Conservation (phyloP, 2,113 vertebrate species). For the Takifugu bimaculatus region DNA sequence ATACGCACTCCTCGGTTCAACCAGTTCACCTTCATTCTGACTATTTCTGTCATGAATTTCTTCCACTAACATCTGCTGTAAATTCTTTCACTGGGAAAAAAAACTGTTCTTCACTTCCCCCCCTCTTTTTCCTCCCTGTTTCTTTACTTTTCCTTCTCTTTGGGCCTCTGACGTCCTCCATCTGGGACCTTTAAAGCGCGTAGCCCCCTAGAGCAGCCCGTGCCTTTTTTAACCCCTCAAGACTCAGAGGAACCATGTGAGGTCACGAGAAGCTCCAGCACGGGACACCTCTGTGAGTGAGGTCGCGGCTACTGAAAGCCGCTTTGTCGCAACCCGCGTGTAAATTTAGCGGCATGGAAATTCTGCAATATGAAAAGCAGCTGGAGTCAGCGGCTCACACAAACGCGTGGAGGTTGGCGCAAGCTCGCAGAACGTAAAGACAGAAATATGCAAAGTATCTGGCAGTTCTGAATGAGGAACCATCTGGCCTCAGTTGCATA, state of each 20-base stretch:
- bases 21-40: neutral
- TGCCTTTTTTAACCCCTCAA: constrained; percentile 83
- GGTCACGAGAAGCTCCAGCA: constrained; percentile 88
- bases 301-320: constrained; percentile 25
- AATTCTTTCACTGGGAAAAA: constrained; percentile 7
- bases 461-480: constrained; percentile 10
- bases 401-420: neutral
- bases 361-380: neutral
- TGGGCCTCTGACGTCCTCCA: constrained; percentile 58
- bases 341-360: neutral
- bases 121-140: constrained; percentile 2
- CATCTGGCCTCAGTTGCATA: constrained; percentile 33
- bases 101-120: constrained; percentile 2
- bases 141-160: constrained; percentile 24
- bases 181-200: constrained; percentile 73
- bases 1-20: neutral
- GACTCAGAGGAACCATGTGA: constrained; percentile 81
- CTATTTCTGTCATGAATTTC: neutral
- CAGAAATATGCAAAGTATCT: neutral
- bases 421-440: neutral
- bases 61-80: neutral
- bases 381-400: neutral
- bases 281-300: constrained; percentile 96
- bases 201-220: constrained; percentile 81
- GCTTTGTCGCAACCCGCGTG: neutral